Evolutionary conservation across 2,113 vertebrate genomes (phyloP), one percentile per base, ranked within the genome.

Genomic region (Cryptomyrus ogoouensis): DNA sequence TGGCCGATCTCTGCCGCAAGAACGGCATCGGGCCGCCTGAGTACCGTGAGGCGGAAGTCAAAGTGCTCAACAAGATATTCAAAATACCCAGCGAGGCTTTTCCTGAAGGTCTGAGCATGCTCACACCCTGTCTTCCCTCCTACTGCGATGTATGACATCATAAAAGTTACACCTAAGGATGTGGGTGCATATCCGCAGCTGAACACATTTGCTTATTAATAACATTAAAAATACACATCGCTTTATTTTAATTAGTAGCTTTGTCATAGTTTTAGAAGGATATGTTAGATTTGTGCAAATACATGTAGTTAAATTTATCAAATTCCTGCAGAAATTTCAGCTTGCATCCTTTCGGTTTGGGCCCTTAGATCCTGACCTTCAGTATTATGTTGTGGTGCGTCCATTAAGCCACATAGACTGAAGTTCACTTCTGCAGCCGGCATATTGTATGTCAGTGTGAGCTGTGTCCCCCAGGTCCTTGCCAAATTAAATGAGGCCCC

Each of bases 1-100:
- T 99, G 93, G 95, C 94, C 0, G 97, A 97, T 74, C 95, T 98
- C 66, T 99, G 98, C 95, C 97, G 95, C 90, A 96, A 96, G 89
- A 96, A 96, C 46, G 94, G 94, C 0, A 95, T 99, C 88, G 94
- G 94, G 0, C 90, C 93, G 44, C 96, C 97, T 8, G 98, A 99
- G 88, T 99, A 97, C 94, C 94, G 97, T 89, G 62, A 49, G 0
- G 94, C 94, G 0, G 97, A 97, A 91, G 94, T 98, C 91, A 99
- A 99, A 94, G 97, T 99, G 89, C 97, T 96, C 93, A 99, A 96
- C 92, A 98, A 97, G 93, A 96, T 99, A 94, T 98, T 99, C 91
- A 98, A 96, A 93, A 94, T 98, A 80, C 96, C 96, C 9, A 93
- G 93, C 17, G 97, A 98, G 0, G 96, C 95, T 49, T 94, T 96